Conservation (phyloP, 2,113 vertebrate genomes). For the Halcyon senegalensis region DNA sequence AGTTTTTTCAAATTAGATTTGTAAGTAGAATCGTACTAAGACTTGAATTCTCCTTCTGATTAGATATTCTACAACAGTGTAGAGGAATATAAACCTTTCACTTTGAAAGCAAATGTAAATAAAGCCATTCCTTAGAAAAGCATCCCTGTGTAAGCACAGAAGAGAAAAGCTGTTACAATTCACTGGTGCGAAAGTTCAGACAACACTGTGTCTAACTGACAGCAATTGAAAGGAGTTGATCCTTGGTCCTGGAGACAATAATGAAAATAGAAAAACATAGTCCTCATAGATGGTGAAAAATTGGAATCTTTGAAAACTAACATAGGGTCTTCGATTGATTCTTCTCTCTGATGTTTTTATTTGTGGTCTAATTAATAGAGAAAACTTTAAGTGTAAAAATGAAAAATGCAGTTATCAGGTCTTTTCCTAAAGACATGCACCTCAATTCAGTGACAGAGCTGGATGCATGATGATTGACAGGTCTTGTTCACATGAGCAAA, state of each 20-base stretch:
- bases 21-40: not conserved
- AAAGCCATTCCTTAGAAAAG: not conserved
- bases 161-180: not conserved
- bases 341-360: not conserved
- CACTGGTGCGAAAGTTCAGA: not conserved
- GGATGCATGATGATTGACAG: not conserved
- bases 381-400: not conserved
- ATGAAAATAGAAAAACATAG: not conserved
- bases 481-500: not conserved
- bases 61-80: not conserved
- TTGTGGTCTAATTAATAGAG: not conserved
- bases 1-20: not conserved
- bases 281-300: not conserved
- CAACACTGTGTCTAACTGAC: not conserved
- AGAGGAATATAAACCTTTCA: not conserved
- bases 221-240: not conserved
- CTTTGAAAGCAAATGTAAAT: not conserved
- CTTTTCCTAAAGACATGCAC: not conserved
- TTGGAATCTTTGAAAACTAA: not conserved
- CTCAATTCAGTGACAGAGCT: not conserved
- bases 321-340: not conserved
- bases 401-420: not conserved
- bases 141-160: not conserved
- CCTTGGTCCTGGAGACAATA: not conserved
- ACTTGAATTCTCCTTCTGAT: not conserved